Evolutionary conservation across 1,140 invertebrate species (phyloP), one percentile per base, ranked within the genome.

Genomic region (Ladona fulva): DNA sequence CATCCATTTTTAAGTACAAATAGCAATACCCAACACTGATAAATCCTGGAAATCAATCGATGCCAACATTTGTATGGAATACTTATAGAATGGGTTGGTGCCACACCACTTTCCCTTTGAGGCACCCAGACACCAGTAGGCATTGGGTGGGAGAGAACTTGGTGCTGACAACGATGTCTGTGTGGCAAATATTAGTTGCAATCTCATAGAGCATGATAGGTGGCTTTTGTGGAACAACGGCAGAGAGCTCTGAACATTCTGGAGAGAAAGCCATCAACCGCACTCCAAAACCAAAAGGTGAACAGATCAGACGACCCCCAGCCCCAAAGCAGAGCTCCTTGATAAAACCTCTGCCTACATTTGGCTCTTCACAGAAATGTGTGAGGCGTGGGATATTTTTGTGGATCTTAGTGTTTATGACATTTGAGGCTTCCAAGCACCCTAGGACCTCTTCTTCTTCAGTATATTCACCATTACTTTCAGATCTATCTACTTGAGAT

Each of bases 91-190:
- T 66, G 14, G 95, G 95, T 80, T 95, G 92, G 86, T 97, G 94
- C 93, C 95, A 97, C 37, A 93, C 91, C 75, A 97, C 92, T 82
- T 93, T 91, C 1, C 96, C 95, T 76, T 91, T 90, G 5, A 96
- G 88, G 85, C 95, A 97, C 16, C 95, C 95, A 10, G 94, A 95
- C 3, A 96, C 95, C 8, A 97, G 87, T 78, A 95, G 85, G 82
- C 91, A 93, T 83, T 96, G 92, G 8, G 88, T 89, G 0, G 95
- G 95, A 77, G 93, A 96, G 84, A 97, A 97, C 85, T 94, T 95
- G 77, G 94, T 95, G 83, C 94, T 93, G 24, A 97, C 90, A n/a
- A 97, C 95, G 76, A 94, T 91, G 82, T 95, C 92, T 25, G 89
- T 86, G 82, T 97, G 95, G 80, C 91, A 91, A 76, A 91, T 86